Percentiles rank a stretch among this genome's conserved stretches.
These are phyloP conservation scores for Erannis defoliaria DNA, from an alignment of 2,888 invertebrate species.

Conservation along the genomic window DNA sequence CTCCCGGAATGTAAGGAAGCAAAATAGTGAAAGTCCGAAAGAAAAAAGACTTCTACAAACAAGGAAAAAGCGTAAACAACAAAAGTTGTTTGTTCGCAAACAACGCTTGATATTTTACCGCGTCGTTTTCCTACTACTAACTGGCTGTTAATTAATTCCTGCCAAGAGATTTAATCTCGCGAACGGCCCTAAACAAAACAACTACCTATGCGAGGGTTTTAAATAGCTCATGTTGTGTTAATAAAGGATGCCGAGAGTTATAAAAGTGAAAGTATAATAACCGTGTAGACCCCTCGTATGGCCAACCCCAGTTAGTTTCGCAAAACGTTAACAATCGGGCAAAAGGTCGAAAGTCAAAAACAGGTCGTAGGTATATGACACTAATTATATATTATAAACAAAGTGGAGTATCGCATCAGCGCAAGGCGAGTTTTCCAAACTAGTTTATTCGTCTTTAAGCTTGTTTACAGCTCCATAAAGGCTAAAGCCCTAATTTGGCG, in stretches of 20 bases:
- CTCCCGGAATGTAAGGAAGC: constrained; percentile 27
- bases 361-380: constrained; percentile 56
- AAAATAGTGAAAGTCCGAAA: constrained; percentile 34
- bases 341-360: constrained; percentile 66
- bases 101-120: constrained; percentile 36
- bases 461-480: constrained; percentile 31
- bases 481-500: constrained; percentile 39
- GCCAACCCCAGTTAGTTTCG: constrained; percentile 54
- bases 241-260: constrained; percentile 44
- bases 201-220: constrained; percentile 35
- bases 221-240: constrained; percentile 44
- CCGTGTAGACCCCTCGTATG: constrained; percentile 49
- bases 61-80: constrained; percentile 29
- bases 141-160: constrained; percentile 36
- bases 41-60: constrained; percentile 31
- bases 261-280: constrained; percentile 49
- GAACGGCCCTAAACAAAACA: constrained; percentile 49
- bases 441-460: constrained; percentile 31
- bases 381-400: constrained; percentile 51
- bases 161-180: constrained; percentile 51
- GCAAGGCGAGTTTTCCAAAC: constrained; percentile 21
- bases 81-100: constrained; percentile 39
- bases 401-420: constrained; percentile 28
- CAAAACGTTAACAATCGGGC: constrained; percentile 62
- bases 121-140: constrained; percentile 37